Percentiles rank a stretch among this genome's conserved stretches.
phyloP scores from a whole-genome alignment of 2,113 vertebrate genomes.

The Ondatra zibethicus region DNA sequence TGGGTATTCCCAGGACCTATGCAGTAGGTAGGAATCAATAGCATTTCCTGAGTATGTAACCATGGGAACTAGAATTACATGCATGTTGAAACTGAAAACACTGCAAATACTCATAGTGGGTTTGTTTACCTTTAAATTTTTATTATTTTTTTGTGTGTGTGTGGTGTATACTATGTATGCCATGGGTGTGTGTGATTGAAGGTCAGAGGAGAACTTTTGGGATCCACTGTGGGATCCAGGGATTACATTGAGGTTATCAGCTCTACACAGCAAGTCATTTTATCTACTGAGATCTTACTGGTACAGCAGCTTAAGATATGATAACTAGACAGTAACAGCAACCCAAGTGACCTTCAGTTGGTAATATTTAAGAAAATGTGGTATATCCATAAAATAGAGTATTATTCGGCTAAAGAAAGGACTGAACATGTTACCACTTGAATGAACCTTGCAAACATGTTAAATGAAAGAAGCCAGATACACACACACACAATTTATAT shows the following conservation, averaged over 20 bases:
- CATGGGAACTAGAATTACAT: neutral
- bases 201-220: neutral
- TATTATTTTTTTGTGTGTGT: neutral
- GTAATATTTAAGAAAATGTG: neutral
- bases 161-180: neutral
- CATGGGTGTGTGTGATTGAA: neutral
- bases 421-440: neutral
- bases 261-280: neutral
- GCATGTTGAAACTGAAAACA: conserved; percentile 7
- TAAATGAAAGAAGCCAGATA: neutral
- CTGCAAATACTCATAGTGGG: neutral
- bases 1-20: neutral
- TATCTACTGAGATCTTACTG: neutral
- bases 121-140: neutral
- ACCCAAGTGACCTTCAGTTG: neutral
- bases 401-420: neutral
- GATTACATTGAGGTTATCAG: neutral
- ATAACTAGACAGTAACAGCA: neutral
- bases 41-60: conserved; percentile 11
- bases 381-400: neutral
- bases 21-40: neutral
- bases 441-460: neutral
- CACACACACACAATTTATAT: neutral
- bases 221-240: neutral
- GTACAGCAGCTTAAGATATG: neutral